Percentiles rank a stretch among this genome's conserved stretches.
Conservation (phyloP, 2,888 invertebrate species). For the Dichetophora obliterata region DNA sequence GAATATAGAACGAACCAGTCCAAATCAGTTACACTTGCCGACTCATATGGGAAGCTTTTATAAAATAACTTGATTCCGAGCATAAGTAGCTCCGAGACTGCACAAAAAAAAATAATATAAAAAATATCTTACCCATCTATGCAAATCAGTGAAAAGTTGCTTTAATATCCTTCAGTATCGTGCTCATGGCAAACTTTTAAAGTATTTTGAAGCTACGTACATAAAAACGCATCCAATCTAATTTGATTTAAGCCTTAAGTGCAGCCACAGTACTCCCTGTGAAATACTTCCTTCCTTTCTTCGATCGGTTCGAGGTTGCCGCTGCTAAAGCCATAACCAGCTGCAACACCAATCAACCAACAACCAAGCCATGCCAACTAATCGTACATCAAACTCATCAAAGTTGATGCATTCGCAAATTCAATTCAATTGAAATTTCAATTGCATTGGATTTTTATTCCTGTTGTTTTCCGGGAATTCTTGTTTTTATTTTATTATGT, state of each 20-base stretch:
- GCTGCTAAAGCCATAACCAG: neutral
- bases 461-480: neutral
- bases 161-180: too few species aligned
- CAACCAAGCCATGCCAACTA: neutral
- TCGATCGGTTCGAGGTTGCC: neutral
- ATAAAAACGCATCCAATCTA: neutral
- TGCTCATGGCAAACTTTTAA: too few species aligned
- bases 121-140: too few species aligned
- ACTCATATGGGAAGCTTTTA: too few species aligned
- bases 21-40: too few species aligned
- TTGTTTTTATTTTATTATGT: neutral
- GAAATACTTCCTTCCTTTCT: neutral
- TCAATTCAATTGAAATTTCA: slow-evolving; percentile 35
- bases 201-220: too few species aligned
- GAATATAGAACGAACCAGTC: too few species aligned
- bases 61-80: too few species aligned
- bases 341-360: neutral
- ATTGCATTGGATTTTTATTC: slow-evolving; percentile 32
- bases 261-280: neutral
- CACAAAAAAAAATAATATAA: too few species aligned
- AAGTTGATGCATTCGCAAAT: slow-evolving; percentile 38
- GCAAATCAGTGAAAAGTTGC: too few species aligned
- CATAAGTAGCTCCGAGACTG: too few species aligned
- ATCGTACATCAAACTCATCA: slow-evolving; percentile 38
- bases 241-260: slow-evolving; percentile 4